Base-by-base conservation (phyloP, 35 echinoderm and acorn worm genomes). In the Hemicentrotus pulcherrimus region DNA sequence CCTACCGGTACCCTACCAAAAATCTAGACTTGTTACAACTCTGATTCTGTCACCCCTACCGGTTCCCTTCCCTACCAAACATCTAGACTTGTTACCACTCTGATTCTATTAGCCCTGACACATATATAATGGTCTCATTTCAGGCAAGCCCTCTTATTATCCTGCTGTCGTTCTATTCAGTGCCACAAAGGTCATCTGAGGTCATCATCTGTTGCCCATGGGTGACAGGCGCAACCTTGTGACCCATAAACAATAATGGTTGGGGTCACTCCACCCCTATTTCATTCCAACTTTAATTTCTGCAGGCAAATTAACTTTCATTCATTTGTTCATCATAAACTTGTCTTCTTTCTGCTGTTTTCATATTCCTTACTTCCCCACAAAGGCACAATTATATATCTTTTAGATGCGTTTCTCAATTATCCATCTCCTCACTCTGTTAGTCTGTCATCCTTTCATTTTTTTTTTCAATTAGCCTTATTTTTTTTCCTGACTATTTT, bases 201-300 rank as follows among this genome's bases (percentile, higher is more conserved):
- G 91, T 93, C 91, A 58, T 47, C 91, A 93, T 93, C 91, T 93
- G 91, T 47, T 93, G 91, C 91, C 91, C 48, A 93, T 32, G 46
- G 91, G 91, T 93, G 91, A 93, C 91, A 93, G 91, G 12, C n/a
- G 48, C 48, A 31, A 93, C 91, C 91, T 47, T 47, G 91, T 47
- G 91, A 93, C 91, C 91, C 48, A 93, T 47, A 93, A 93, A 93
- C 91, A 93, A 93, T 46, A 93, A 93, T 46, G 48, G 30, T 15
- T 28, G n/a, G 91, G 91, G 91, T 93, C 91, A 93, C 32, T 93
- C 91, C 32, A 93, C 91, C 91, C 91, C 91, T 31, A 46, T 93
- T 93, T 93, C 91, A 50, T 93, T 24, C 48, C 46, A 31, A 18
- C 46, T 47, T 50, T 93, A 93, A 93, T 93, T 93, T 93, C 91